Evolutionary conservation across 2,797 vertebrate species (phyloP).

Genomic region (Pelobates cultripes): DNA sequence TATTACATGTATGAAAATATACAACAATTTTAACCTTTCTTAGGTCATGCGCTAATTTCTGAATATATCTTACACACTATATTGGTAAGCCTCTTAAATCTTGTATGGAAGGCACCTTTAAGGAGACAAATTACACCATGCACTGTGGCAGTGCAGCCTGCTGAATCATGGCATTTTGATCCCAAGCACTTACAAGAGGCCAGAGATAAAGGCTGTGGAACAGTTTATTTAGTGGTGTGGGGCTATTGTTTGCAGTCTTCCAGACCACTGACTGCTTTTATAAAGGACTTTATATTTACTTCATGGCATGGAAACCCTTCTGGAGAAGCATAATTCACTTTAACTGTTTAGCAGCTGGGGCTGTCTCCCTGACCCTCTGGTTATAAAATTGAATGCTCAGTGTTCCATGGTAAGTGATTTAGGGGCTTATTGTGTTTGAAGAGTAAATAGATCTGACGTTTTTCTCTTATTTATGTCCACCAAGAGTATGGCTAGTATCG

Average conservation of each 20-base stretch:
- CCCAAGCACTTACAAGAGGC: constrained; percentile 42
- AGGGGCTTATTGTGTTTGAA: too few species aligned
- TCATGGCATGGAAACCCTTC: constrained; percentile 1
- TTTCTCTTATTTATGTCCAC: too few species aligned
- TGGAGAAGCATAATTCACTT: background rate
- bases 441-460: too few species aligned
- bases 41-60: too few species aligned
- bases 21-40: too few species aligned
- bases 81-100: constrained; percentile 16
- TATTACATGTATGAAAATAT: too few species aligned
- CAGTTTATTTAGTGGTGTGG: constrained; percentile 1
- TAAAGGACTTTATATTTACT: constrained; percentile 9
- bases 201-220: constrained; percentile 25
- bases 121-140: constrained; percentile 22
- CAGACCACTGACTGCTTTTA: constrained; percentile 26
- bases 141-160: background rate
- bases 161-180: constrained; percentile 42
- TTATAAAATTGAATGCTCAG: too few species aligned
- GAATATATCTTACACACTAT: too few species aligned
- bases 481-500: too few species aligned
- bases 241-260: constrained; percentile 35
- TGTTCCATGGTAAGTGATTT: too few species aligned
- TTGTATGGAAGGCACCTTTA: constrained; percentile 1
- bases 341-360: background rate
- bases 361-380: too few species aligned